Evolutionary conservation across 23 tunicate genomes (phyloP).

Genomic region (Clavelina lepadiformis): DNA sequence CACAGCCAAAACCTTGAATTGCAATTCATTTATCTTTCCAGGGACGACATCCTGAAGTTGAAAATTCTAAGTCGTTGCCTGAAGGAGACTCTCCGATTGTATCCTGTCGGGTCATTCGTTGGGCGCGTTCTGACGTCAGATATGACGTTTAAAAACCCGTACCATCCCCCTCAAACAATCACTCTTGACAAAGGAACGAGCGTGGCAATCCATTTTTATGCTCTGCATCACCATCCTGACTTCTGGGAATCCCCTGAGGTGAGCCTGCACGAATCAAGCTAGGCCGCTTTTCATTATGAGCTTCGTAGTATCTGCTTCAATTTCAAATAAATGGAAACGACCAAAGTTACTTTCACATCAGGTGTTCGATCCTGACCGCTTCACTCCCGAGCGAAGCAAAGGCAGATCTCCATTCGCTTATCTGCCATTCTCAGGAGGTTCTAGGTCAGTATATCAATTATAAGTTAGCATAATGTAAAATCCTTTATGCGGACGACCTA

Average conservation of each 20-base stretch:
- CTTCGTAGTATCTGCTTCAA: too few relatives aligned
- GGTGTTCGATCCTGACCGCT: slow-evolving; percentile 57
- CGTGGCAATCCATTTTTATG: neutral
- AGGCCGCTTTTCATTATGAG: too few relatives aligned
- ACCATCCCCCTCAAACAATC: too few relatives aligned
- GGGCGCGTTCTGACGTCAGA: neutral
- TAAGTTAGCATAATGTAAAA: too few relatives aligned
- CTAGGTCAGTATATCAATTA: slow-evolving; percentile 51
- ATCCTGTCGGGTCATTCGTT: neutral
- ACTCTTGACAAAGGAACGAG: too few relatives aligned
- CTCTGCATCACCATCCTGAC: neutral
- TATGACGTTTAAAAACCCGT: too few relatives aligned
- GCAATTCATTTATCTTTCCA: too few relatives aligned
- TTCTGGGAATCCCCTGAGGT: slow-evolving; percentile 14
- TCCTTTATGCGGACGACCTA: too few relatives aligned
- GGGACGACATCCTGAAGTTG: neutral
- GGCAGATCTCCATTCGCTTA: slow-evolving; percentile 27
- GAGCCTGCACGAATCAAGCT: too few relatives aligned
- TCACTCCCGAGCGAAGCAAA: slow-evolving; percentile 19
- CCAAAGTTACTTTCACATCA: too few relatives aligned
- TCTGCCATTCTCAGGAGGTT: slow-evolving; percentile 53
- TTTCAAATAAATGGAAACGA: too few relatives aligned
- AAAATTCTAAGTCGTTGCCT: neutral
- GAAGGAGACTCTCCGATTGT: slow-evolving; percentile 4
- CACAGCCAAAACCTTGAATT: too few relatives aligned